Evolutionary conservation across 2,888 invertebrate genomes (phyloP).

Genomic region (Ichneumon xanthorius): DNA sequence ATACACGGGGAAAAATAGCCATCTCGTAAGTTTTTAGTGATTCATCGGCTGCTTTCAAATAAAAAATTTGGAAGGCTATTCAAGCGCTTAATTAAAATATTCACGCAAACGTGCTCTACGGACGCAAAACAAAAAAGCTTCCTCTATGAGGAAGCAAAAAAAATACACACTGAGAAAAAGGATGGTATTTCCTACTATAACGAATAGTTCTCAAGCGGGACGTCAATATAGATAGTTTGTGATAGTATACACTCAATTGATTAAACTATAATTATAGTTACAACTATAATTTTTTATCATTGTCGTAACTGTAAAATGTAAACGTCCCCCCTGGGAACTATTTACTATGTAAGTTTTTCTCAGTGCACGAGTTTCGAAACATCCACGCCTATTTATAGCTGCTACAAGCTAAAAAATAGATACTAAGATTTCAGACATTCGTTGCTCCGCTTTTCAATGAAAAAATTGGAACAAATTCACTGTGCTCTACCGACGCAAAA

Average conservation of each 20-base stretch:
- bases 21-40: background rate
- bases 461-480: conserved; percentile 51
- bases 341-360: too few relatives aligned
- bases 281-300: too few relatives aligned
- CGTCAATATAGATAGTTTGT: too few relatives aligned
- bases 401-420: background rate
- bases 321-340: too few relatives aligned
- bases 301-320: too few relatives aligned
- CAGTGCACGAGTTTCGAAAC: too few relatives aligned
- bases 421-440: background rate
- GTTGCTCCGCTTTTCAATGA: background rate
- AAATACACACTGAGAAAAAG: too few relatives aligned
- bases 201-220: too few relatives aligned
- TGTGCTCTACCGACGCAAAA: too few relatives aligned
- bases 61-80: background rate
- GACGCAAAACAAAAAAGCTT: background rate
- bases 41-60: background rate
- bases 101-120: conserved; percentile 19
- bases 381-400: background rate
- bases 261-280: too few relatives aligned
- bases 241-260: too few relatives aligned
- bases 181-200: too few relatives aligned
- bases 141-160: background rate
- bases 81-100: background rate
- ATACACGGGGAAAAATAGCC: background rate